Evolutionary conservation across 2,797 vertebrate species (phyloP).

Genomic region (Ptychobarbus kaznakovi): DNA sequence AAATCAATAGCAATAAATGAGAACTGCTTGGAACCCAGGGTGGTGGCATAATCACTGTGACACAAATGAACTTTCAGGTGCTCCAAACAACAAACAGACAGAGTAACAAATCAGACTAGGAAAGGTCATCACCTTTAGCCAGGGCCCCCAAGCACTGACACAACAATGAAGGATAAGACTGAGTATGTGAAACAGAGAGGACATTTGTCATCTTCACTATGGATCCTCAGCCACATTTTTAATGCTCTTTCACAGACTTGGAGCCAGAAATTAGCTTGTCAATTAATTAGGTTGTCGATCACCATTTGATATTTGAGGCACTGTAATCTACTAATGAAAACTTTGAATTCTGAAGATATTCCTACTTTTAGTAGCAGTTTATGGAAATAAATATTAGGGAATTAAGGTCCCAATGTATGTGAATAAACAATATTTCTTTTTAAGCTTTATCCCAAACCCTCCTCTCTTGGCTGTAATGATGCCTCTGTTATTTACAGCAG

Average conservation of each 20-base stretch:
- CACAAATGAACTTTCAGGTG: conserved; percentile 39
- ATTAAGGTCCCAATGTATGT: neutral
- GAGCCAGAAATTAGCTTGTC: neutral
- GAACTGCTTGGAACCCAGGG: conserved; percentile 19
- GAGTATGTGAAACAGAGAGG: neutral
- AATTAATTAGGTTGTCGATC: neutral
- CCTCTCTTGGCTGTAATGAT: neutral
- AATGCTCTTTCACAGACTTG: neutral
- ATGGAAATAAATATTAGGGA: neutral
- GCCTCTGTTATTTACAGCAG: conserved; percentile 8
- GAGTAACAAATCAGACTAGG: conserved; percentile 14
- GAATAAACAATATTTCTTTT: neutral
- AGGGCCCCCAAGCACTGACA: neutral
- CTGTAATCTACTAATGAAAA: neutral
- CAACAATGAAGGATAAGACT: neutral
- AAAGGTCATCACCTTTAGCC: conserved; percentile 38
- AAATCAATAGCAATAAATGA: conserved; percentile 32
- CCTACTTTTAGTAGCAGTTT: neutral
- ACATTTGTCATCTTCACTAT: neutral
- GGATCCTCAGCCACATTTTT: neutral
- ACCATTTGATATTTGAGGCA: neutral
- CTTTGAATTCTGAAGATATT: neutral
- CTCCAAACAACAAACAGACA: conserved; percentile 26
- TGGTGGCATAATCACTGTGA: conserved; percentile 18
- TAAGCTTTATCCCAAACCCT: neutral